Base-by-base conservation (phyloP, 2,113 vertebrate species). In the Rhizomys pruinosus region DNA sequence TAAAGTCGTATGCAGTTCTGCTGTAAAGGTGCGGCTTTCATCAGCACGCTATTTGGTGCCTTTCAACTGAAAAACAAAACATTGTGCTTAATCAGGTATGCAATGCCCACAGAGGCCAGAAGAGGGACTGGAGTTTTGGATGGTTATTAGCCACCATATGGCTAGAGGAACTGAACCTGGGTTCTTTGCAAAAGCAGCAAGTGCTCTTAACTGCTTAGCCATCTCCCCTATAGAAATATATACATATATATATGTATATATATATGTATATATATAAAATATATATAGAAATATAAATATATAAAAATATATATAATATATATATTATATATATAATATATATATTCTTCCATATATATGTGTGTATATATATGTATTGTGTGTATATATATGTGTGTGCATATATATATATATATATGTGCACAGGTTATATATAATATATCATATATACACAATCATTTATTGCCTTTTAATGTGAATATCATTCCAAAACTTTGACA, bases 1-100 rank as follows among this genome's bases (percentile, higher is more conserved):
- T 79, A 61, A 79, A 34, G 77, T 47, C 66, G n/a, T 92, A 8
- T 32, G 85, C 5, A 44, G 37, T 57, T 34, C 25, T 19, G 57
- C 69, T 90, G 16, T 29, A 32, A 76, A 84, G 25, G 71, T 84
- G 78, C 59, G 91, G n/a, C 27, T 89, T 91, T 90, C 84, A 29
- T 63, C 61, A 72, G 42, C 79, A 86, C 89, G 61, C 59, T 32
- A 55, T 55, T 78, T 57, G 73, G 23, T 84, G 81, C 74, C 3
- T 44, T 66, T 90, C 11, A 12, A 0, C 16, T 37, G 3, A 34
- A 9, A 76, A 77, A 17, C 4, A 25, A 71, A 76, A 20, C 1
- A 57, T 23, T 34, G 0, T 72, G 52, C 42, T 68, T 73, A 10
- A 7, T 37, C 27, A 57, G 11, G 27, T 84, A n/a, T n/a, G n/a